A percentile compares a stretch with the other conserved stretches of the same genome.
Conservation (phyloP, 2,888 invertebrate genomes). For the Agrilus cyanescens region DNA sequence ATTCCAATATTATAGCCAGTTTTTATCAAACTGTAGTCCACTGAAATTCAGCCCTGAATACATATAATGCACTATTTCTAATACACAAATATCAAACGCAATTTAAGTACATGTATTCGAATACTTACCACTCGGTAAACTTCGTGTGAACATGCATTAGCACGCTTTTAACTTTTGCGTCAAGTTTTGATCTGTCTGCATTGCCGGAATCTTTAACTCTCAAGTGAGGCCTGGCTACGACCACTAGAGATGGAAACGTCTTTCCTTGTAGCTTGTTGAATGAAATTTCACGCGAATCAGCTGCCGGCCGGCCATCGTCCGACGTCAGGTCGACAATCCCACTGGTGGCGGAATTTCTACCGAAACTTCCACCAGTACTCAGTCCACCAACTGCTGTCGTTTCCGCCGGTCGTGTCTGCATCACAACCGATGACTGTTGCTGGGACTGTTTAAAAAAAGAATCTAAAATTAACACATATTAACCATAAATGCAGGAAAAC, state of each 20-base stretch:
- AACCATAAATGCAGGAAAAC: too few relatives aligned
- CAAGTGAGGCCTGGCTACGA: constrained; percentile 69
- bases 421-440: too few relatives aligned
- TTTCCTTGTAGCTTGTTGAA: constrained; percentile 70
- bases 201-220: constrained; percentile 52
- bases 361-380: constrained; percentile 39
- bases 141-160: constrained; percentile 71
- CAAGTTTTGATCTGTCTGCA: constrained; percentile 48
- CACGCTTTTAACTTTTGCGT: constrained; percentile 71
- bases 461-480: too few relatives aligned
- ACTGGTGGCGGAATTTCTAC: constrained; percentile 22
- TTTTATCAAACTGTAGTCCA: too few relatives aligned
- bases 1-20: too few relatives aligned
- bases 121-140: constrained; percentile 69
- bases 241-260: constrained; percentile 77
- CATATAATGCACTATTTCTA: too few relatives aligned
- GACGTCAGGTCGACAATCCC: constrained; percentile 51
- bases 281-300: constrained; percentile 61
- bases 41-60: too few relatives aligned
- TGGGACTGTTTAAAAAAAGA: too few relatives aligned
- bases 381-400: constrained; percentile 62
- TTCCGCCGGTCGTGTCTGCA: constrained; percentile 52
- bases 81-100: too few relatives aligned
- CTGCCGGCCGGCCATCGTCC: constrained; percentile 49
- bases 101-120: neutral